phyloP scores from a whole-genome alignment of 2,113 vertebrate species.

The Channa argus region DNA sequence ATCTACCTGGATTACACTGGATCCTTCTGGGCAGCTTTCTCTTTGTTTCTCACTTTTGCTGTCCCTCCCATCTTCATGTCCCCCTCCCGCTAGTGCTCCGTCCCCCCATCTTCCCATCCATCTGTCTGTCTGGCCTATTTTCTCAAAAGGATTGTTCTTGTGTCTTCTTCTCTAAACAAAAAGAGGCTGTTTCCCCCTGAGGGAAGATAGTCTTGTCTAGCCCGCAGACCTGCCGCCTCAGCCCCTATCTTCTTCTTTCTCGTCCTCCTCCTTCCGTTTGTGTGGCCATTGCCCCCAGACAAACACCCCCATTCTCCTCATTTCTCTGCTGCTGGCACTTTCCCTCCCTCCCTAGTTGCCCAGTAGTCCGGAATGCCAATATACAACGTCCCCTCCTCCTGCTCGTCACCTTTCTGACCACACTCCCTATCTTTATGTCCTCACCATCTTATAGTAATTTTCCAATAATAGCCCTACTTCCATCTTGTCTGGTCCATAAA shows the following conservation, averaged over 20 bases:
- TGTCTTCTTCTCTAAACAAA: conserved; percentile 79
- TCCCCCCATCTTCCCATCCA: conserved; percentile 47
- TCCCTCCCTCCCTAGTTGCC: background rate
- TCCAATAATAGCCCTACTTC: conserved; percentile 51
- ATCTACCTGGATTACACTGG: conserved; percentile 51
- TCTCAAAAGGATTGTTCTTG: conserved; percentile 68
- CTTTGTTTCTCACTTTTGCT: conserved; percentile 62
- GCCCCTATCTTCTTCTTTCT: conserved; percentile 52
- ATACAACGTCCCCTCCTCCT: conserved; percentile 22
- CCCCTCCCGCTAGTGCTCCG: conserved; percentile 21
- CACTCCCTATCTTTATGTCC: conserved; percentile 31
- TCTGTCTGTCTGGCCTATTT: conserved; percentile 74
- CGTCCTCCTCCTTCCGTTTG: conserved; percentile 42
- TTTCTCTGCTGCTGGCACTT: conserved; percentile 30
- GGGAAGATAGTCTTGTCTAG: conserved; percentile 81
- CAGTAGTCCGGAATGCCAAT: conserved; percentile 44
- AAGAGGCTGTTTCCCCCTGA: conserved; percentile 58
- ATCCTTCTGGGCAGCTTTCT: conserved; percentile 33
- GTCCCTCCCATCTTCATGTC: conserved; percentile 23
- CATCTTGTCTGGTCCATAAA: conserved; percentile 50
- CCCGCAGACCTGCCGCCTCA: conserved; percentile 69
- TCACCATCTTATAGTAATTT: conserved; percentile 37
- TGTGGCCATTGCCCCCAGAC: conserved; percentile 46
- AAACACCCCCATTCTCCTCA: conserved; percentile 52
- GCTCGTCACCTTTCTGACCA: conserved; percentile 40